Base-by-base conservation (phyloP, 1,140 invertebrate species). In the Brachionus calyciflorus region DNA sequence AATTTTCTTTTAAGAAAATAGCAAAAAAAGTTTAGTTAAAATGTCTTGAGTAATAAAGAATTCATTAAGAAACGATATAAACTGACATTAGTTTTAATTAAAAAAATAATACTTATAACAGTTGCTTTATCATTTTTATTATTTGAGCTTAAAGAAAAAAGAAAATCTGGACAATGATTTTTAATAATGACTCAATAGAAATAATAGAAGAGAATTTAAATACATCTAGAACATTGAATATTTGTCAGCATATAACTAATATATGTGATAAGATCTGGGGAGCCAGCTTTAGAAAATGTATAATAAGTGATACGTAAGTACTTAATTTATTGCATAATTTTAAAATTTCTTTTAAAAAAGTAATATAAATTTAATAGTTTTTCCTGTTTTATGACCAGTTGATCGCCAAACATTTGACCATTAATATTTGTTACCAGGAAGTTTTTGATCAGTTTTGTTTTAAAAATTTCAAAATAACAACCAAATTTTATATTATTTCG, bases 151-250 rank as follows among this genome's bases (percentile, higher is more conserved):
- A n/a, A 28, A 28, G 24, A 55, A 65, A 65, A 44, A 46, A 24
- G 19, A 40, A 2, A 21, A 30, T 65, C 4, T 17, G 26, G 37
- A 63, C n/a, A 37, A 65, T 65, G 60, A 41, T 65, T 44, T 44
- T 37, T 65, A 44, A 65, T 41, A 37, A 65, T 37, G 40, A 65
- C 44, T 65, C 60, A 46, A 26, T 65, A 4, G 60, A 65, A 44
- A 44, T 65, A 14, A 65, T 65, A 44, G 60, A 65, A 65, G 60
- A 65, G 3, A 19, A 65, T 44, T 65, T 65, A n/a, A 65, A 24
- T 24, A 1, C 60, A 40, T 65, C 21, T 21, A 65, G 41, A 19
- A 65, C 40, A 28, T 10, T 7, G 3, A 65, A 21, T 24, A 41
- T 65, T 5, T 65, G 33, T 26, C 60, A 65, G 14, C 60, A 65